phyloP scores from a whole-genome alignment of 2,113 vertebrate species.

The Antechinus flavipes region DNA sequence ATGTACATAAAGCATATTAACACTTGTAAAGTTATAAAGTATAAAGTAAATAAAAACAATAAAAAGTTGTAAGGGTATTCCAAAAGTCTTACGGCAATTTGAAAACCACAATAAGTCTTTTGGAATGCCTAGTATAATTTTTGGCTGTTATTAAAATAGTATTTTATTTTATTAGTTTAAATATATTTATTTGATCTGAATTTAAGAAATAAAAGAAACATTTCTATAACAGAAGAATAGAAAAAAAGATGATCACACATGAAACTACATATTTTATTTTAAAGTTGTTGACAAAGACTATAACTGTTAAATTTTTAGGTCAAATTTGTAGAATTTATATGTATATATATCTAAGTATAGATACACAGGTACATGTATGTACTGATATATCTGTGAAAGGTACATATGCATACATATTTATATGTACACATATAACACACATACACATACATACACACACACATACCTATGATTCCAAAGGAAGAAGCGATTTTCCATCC shows the following conservation, averaged over 20 bases:
- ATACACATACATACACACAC: too few relatives aligned
- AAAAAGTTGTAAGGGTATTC: not conserved
- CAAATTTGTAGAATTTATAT: not conserved
- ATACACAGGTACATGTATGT: not conserved
- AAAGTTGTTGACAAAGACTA: not conserved
- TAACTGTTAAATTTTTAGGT: not conserved
- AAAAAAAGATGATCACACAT: not conserved
- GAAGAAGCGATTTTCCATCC: too few relatives aligned
- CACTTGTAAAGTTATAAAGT: not conserved
- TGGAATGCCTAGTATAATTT: not conserved
- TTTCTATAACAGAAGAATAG: not conserved
- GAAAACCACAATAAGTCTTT: not conserved
- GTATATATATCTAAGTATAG: not conserved
- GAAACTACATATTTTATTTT: not conserved
- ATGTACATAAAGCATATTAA: not conserved
- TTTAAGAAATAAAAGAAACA: not conserved
- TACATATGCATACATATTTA: not conserved
- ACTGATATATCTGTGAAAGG: not conserved
- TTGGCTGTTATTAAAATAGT: not conserved
- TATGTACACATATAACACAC: too few relatives aligned
- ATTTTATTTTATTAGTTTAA: not conserved
- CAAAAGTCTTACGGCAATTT: not conserved
- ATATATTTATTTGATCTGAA: not conserved
- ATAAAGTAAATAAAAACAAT: too few relatives aligned
- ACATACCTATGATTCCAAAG: too few relatives aligned